Percentiles rank a stretch among this genome's conserved stretches.
Evolutionary conservation across 2,888 invertebrate genomes (phyloP).

Genomic region (Macrosoma leucophasiata): DNA sequence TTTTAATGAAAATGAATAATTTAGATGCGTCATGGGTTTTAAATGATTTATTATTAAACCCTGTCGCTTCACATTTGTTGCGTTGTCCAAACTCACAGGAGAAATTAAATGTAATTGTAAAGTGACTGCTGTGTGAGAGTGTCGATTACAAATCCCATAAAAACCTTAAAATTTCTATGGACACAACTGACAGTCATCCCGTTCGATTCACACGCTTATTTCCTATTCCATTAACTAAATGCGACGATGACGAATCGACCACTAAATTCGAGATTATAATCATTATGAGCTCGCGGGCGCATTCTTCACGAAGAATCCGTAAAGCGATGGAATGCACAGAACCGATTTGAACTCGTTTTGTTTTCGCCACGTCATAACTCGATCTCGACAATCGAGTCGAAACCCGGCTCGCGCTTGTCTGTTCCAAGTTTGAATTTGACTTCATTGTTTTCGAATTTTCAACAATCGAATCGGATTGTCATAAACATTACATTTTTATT

Average conservation of each 20-base stretch:
- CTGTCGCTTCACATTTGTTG: conserved; percentile 8
- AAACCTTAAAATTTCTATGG: conserved; percentile 11
- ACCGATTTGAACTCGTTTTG: conserved; percentile 69
- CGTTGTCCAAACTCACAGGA: conserved; percentile 2
- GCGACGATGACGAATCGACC: conserved; percentile 71
- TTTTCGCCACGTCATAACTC: conserved; percentile 73
- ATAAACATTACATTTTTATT: no score
- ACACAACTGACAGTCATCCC: conserved; percentile 37
- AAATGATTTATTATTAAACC: conserved; percentile 3
- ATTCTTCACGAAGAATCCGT: conserved; percentile 63
- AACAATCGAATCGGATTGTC: conserved; percentile 18
- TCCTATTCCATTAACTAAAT: conserved; percentile 71
- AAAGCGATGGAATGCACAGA: conserved; percentile 68
- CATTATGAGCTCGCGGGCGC: conserved; percentile 59
- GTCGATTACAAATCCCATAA: conserved; percentile 10
- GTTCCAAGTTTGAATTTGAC: conserved; percentile 16
- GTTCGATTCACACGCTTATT: conserved; percentile 63
- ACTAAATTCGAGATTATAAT: conserved; percentile 71
- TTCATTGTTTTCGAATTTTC: conserved; percentile 20
- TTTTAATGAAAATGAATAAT: no score
- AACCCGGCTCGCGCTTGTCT: conserved; percentile 34
- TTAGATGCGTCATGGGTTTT: no score
- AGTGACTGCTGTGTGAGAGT: conserved; percentile 13
- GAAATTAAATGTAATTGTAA: conserved; percentile 13
- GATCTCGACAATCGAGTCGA: conserved; percentile 46